These are phyloP conservation scores for Brassicogethes aeneus DNA, from an alignment of 2,888 invertebrate species.

Conservation along the genomic window DNA sequence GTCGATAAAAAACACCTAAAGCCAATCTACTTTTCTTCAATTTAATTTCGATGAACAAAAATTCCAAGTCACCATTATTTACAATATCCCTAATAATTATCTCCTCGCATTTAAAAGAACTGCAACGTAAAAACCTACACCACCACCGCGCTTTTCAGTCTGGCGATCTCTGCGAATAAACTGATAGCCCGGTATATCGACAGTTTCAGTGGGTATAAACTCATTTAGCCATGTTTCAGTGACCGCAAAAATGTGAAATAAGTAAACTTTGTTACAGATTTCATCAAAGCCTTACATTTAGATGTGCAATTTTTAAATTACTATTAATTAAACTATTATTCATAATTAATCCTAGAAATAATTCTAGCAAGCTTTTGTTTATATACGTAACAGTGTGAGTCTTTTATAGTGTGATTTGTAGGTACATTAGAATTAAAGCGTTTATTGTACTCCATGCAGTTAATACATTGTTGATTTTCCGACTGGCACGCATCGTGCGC, in stretches of 20 bases:
- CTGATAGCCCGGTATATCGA: no score
- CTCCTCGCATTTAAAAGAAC: background rate
- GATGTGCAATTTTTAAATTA: no score
- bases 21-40: background rate
- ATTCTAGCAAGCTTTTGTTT: background rate
- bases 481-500: background rate
- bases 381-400: background rate
- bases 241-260: no score
- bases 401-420: constrained; percentile 1
- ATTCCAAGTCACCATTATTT: background rate
- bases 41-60: background rate
- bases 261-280: no score
- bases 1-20: background rate
- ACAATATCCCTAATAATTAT: background rate
- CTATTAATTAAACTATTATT: background rate
- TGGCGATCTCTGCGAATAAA: no score
- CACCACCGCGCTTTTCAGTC: no score
- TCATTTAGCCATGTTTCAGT: no score
- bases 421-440: background rate
- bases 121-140: constrained; percentile 1
- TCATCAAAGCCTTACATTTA: no score
- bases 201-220: no score
- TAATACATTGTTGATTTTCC: background rate
- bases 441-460: background rate
- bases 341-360: background rate